Conservation (phyloP, 1,140 invertebrate species). For the Trachymyrmex septentrionalis region DNA sequence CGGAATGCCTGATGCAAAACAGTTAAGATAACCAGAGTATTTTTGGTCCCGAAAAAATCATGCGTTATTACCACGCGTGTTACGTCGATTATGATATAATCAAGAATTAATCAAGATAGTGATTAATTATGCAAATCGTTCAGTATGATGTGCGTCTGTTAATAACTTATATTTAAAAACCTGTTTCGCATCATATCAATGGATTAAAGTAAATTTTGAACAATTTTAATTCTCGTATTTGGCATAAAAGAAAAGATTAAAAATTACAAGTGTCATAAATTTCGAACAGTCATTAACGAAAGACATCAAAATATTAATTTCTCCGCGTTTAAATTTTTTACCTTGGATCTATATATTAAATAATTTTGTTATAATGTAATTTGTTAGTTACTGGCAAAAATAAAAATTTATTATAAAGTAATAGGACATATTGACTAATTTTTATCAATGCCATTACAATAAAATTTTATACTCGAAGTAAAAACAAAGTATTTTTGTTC, state of each 20-base stretch:
- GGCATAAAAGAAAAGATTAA: not conserved
- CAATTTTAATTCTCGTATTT: not conserved
- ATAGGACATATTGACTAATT: not conserved
- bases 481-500: slow-evolving; percentile 11
- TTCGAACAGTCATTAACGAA: not conserved
- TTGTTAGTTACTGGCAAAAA: not conserved
- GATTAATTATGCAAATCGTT: slow-evolving; percentile 74
- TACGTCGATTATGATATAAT: slow-evolving; percentile 64
- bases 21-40: slow-evolving; percentile 1
- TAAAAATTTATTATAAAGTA: not conserved
- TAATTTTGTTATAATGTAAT: slow-evolving; percentile 7
- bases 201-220: not conserved
- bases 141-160: not conserved
- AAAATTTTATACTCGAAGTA: slow-evolving; percentile 2
- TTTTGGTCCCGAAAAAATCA: slow-evolving; percentile 27
- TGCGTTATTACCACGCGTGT: no score
- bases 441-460: not conserved
- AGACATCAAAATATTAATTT: not conserved
- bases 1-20: slow-evolving; percentile 26
- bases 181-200: not conserved
- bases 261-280: not conserved
- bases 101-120: slow-evolving; percentile 32
- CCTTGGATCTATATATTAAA: not conserved
- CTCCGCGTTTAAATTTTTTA: not conserved
- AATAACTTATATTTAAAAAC: slow-evolving; percentile 28